A percentile compares a stretch with the other conserved stretches of the same genome.
These are phyloP conservation scores for Aurelia sp. DNA, from an alignment of 30 jellyfish, hydroid and myxozoan genomes.

Conservation along the genomic window DNA sequence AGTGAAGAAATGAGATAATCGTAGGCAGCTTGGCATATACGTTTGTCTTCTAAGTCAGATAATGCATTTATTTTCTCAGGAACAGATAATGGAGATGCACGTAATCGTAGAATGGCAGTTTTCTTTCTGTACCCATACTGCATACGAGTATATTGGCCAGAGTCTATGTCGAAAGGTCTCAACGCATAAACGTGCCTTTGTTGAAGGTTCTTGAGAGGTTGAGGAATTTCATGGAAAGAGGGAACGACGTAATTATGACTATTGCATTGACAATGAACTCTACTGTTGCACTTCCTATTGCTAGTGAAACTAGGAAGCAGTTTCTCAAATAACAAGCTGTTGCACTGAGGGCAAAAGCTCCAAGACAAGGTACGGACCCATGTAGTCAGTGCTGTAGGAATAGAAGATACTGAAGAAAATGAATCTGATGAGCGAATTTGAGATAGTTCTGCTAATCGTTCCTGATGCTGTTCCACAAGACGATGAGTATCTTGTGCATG, in stretches of 20 bases:
- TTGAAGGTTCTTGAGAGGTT: not conserved
- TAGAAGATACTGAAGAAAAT: no score
- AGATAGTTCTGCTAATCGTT: no score
- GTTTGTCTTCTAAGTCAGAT: not conserved
- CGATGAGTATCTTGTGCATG: no score
- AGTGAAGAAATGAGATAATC: not conserved
- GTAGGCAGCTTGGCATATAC: constrained; percentile 2
- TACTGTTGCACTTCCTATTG: not conserved
- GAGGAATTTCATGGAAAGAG: constrained; percentile 1
- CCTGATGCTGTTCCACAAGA: no score
- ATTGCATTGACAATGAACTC: not conserved
- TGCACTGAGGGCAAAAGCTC: no score
- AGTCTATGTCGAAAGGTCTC: constrained; percentile 41
- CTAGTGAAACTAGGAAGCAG: not conserved
- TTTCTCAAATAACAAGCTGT: not conserved
- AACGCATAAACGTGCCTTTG: not conserved
- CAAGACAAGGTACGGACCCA: no score
- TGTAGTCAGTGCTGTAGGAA: no score
- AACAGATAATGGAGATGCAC: not conserved
- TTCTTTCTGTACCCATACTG: constrained; percentile 38
- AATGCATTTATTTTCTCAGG: not conserved
- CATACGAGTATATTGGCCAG: constrained; percentile 3
- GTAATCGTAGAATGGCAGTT: constrained; percentile 9
- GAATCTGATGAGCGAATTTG: no score
- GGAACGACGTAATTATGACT: constrained; percentile 17